Evolutionary conservation across 2,888 invertebrate species (phyloP).

Genomic region (Phengaris alcon): DNA sequence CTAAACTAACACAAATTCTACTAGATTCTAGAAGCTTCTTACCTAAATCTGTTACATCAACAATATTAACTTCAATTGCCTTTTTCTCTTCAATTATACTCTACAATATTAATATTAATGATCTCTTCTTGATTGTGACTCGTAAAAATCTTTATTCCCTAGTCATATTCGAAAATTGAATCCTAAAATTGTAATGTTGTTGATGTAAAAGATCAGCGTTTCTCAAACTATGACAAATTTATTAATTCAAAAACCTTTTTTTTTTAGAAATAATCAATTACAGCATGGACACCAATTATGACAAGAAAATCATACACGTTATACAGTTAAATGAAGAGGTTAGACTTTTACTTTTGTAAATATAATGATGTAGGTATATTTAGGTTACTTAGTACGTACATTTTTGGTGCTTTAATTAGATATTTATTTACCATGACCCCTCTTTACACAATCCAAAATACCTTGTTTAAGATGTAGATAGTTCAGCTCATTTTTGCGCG

Average conservation of each 20-base stretch:
- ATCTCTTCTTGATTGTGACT: not conserved
- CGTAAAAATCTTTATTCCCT: not conserved
- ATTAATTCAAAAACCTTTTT: not conserved
- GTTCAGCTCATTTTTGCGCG: no score
- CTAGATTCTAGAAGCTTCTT: constrained; percentile 25
- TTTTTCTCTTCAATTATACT: not conserved
- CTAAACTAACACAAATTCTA: constrained; percentile 65
- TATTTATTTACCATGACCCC: not conserved
- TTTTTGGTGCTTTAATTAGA: constrained; percentile 18
- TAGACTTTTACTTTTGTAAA: not conserved
- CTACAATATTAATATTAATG: not conserved
- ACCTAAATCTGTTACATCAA: constrained; percentile 32
- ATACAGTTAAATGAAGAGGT: not conserved
- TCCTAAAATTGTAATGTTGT: constrained; percentile 14
- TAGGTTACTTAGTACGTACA: not conserved
- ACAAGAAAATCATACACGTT: no score
- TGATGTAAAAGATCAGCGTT: constrained; percentile 24
- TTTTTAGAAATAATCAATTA: no score
- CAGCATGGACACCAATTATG: no score
- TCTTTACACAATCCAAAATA: no score
- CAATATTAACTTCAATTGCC: constrained; percentile 15
- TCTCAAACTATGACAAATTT: not conserved
- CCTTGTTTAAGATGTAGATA: no score
- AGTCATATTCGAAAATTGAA: constrained; percentile 5
- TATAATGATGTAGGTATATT: constrained; percentile 1